These are phyloP conservation scores for Chiloscyllium punctatum DNA, from an alignment of 2,797 vertebrate genomes.

Conservation along the genomic window DNA sequence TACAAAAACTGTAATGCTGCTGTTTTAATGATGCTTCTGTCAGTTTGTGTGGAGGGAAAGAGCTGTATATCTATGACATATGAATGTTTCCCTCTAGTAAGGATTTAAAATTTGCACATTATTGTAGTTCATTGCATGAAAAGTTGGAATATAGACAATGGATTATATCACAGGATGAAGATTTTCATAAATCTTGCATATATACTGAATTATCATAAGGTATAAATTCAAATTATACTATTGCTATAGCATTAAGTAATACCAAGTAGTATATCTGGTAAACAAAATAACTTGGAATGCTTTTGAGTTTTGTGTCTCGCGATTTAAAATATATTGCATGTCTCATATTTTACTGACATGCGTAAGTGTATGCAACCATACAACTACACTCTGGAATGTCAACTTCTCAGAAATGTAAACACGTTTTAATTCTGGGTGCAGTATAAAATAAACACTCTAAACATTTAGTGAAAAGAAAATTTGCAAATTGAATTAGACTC, in stretches of 20 bases:
- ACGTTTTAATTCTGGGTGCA: not conserved
- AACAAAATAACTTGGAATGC: constrained; percentile 16
- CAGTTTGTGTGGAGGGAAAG: not conserved
- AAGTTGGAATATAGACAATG: not conserved
- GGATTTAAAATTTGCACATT: not conserved
- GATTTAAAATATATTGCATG: constrained; percentile 13
- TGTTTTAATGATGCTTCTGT: not conserved
- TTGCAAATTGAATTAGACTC: not conserved
- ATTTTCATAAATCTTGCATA: not conserved
- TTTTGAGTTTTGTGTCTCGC: not conserved
- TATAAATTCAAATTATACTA: constrained; percentile 16
- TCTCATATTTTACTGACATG: not conserved
- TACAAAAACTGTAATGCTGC: not conserved
- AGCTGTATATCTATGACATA: not conserved
- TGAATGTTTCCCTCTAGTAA: not conserved
- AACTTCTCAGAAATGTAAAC: constrained; percentile 1
- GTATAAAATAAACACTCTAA: not conserved
- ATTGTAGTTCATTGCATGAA: not conserved
- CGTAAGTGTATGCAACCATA: not conserved
- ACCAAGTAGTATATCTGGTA: constrained; percentile 4
- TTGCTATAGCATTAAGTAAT: not conserved
- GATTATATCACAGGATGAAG: not conserved
- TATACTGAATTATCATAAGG: not conserved
- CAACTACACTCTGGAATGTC: constrained; percentile 12
- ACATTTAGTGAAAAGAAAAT: not conserved